Evolutionary conservation across 2,113 vertebrate genomes (phyloP).

Genomic region (Leptocoma aspasia): DNA sequence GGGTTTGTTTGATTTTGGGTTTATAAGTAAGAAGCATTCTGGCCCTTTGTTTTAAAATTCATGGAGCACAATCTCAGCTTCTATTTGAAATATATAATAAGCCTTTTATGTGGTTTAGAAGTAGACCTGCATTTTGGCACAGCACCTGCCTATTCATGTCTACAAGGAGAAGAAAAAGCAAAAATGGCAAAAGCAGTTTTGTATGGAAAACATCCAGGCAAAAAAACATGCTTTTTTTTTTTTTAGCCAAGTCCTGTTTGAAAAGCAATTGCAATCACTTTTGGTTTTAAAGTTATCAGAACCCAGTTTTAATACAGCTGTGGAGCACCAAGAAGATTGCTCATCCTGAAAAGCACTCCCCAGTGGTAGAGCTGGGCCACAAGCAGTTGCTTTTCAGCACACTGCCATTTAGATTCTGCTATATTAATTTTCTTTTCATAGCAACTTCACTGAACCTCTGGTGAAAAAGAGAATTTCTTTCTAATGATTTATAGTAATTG

Average conservation of each 20-base stretch:
- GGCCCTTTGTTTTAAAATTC: constrained; percentile 18
- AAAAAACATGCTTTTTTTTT: not conserved
- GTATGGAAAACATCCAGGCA: not conserved
- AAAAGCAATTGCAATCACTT: not conserved
- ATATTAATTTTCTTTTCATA: not conserved
- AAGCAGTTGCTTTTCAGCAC: not conserved
- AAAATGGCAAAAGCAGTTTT: constrained; percentile 9
- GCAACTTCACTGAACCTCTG: not conserved
- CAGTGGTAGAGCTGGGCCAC: not conserved
- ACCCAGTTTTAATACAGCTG: not conserved
- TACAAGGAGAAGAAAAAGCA: not conserved
- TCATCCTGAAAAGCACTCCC: not conserved
- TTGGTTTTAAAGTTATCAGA: not conserved
- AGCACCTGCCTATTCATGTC: not conserved
- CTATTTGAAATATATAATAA: constrained; percentile 5
- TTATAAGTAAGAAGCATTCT: not conserved
- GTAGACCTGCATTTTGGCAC: constrained; percentile 22
- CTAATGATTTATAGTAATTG: not conserved
- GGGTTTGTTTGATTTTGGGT: not conserved
- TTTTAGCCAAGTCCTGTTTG: not conserved
- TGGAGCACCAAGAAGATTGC: not conserved
- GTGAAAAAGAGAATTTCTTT: not conserved
- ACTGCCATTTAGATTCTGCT: not conserved
- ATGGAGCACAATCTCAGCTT: not conserved
- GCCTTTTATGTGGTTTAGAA: constrained; percentile 14